Base-by-base conservation (phyloP, 2,888 invertebrate genomes). In the Nematopogon swammerdamellus region DNA sequence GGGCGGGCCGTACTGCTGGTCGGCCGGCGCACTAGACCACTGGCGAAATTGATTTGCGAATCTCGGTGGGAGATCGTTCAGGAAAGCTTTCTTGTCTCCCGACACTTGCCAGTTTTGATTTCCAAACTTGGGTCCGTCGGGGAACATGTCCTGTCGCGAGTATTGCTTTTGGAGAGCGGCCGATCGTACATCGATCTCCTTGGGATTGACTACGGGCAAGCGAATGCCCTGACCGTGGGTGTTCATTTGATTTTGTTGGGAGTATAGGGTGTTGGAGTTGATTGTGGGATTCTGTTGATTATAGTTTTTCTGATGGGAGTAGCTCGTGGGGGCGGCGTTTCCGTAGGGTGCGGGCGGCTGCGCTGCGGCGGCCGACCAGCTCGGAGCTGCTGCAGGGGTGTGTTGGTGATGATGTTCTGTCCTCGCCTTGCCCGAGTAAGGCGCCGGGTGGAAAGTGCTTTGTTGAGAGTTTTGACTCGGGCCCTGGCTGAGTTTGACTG, bases 101-200 rank as follows among this genome's bases (percentile, higher is more conserved):
- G 77, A 72, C 52, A 74, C 62, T 48, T 68, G 72, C 54, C 75
- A 72, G 51, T 61, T 63, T n/a, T 70, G 68, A 55, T 67, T 66
- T 14, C 55, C 56, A 57, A 73, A 70, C 51, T 74, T 73, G 53
- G 67, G 64, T 0, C 62, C 64, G 18, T 74, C 74, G 20, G 70
- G 72, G 64, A 72, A 71, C 44, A 70, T 52, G 17, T 77, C 77
- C 2, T 67, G 68, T 0, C 77, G 63, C 0, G 72, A 72, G 50
- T 63, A 77, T 53, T 80, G 80, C 46, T 77, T 77, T 56, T 80
- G 80, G 18, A 80, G 52, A 0, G 80, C 77, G 0, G 75, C 80
- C 0, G 77, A 70, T n/a, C 79, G 60, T 0, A 80, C 77, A 57
- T 80, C 80, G 2, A 81, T 80, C 57, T 80, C 80, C 51, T 80